phyloP scores from a whole-genome alignment of 2,797 vertebrate genomes.

The Myripristis jacobus region DNA sequence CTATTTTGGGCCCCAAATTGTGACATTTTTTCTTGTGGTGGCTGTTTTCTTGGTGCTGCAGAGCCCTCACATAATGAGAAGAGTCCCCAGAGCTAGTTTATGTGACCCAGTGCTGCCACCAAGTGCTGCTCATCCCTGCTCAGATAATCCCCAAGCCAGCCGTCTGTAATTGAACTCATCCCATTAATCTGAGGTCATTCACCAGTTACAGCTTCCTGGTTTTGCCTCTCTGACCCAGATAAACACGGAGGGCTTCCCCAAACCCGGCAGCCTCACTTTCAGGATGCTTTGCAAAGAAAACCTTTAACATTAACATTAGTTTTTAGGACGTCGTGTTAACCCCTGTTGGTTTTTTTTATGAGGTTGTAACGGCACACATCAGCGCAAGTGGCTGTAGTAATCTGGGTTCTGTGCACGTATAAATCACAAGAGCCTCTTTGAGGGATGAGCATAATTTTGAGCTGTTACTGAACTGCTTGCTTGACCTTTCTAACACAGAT shows the following conservation, averaged over 20 bases:
- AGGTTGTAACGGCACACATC: constrained; percentile 6
- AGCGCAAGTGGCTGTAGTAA: background rate
- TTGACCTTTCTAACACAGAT: background rate
- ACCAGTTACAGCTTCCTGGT: constrained; percentile 52
- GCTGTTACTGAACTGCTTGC: background rate
- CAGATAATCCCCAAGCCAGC: constrained; percentile 60
- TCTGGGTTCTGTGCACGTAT: background rate
- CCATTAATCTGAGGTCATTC: constrained; percentile 57
- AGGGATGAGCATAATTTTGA: background rate
- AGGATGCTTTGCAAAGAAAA: background rate
- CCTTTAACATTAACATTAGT: background rate
- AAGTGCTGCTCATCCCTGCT: constrained; percentile 37
- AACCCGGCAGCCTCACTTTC: constrained; percentile 4
- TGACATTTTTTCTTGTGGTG: background rate
- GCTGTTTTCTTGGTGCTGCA: background rate
- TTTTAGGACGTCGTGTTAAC: background rate
- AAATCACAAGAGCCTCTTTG: background rate
- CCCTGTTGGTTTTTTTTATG: background rate
- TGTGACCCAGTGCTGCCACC: constrained; percentile 20
- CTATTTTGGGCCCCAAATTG: too few relatives aligned
- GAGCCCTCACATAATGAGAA: background rate
- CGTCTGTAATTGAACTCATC: constrained; percentile 59
- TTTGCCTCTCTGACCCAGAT: constrained; percentile 58
- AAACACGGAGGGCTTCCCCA: constrained; percentile 19
- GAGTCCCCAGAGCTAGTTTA: constrained; percentile 36